A percentile compares a stretch with the other conserved stretches of the same genome.
These are phyloP conservation scores for Griposia aprilina DNA, from an alignment of 2,888 invertebrate genomes.

Conservation along the genomic window DNA sequence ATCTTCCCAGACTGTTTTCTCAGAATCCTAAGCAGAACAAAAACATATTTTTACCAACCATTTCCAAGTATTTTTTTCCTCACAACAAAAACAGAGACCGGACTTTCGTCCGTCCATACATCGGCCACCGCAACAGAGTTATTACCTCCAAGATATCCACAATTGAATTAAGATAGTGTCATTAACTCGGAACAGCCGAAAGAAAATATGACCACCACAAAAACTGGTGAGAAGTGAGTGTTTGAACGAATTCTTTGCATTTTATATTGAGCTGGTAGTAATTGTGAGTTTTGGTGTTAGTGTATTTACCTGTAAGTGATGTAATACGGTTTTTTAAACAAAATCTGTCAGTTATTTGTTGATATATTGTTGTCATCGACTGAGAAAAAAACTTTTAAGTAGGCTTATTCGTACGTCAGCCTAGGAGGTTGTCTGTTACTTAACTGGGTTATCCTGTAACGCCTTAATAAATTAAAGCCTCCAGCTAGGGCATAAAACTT, in stretches of 20 bases:
- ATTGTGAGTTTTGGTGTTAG: conserved; percentile 12
- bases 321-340: not conserved
- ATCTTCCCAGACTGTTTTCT: not conserved
- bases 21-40: not conserved
- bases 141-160: conserved; percentile 79
- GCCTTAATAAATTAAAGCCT: no score
- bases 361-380: not conserved
- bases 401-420: no score
- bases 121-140: conserved; percentile 72
- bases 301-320: conserved; percentile 14
- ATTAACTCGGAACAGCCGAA: conserved; percentile 75
- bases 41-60: not conserved
- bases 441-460: no score
- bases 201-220: conserved; percentile 72
- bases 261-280: conserved; percentile 10
- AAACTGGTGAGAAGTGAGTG: conserved; percentile 51
- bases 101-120: conserved; percentile 59
- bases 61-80: conserved; percentile 1
- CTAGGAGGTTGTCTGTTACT: no score
- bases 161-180: conserved; percentile 86
- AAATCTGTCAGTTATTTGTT: not conserved
- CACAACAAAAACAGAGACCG: conserved; percentile 16
- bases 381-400: not conserved
- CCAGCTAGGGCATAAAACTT: no score
- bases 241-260: conserved; percentile 51